Base-by-base conservation (phyloP, 2,888 invertebrate species). In the Lissocephala sabroskyi region DNA sequence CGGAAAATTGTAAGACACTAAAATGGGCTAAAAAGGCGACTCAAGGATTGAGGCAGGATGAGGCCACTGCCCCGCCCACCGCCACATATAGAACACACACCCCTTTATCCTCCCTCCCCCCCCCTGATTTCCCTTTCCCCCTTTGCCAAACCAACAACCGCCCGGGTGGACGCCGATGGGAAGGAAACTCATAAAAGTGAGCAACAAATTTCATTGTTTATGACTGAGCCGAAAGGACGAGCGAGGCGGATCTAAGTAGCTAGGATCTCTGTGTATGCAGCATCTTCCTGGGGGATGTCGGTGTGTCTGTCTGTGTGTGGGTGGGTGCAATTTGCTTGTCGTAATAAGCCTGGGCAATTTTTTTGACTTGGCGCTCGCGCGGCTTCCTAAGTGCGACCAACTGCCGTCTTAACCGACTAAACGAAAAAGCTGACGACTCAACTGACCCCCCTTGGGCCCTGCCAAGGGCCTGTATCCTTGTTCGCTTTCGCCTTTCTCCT, bases 131-230 rank as follows among this genome's bases (percentile, higher is more conserved):
- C n/a, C n/a, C n/a, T n/a, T n/a, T n/a, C n/a, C 29, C n/a, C 29
- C n/a, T 11, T 29, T 29, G 29, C 29, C 29, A 29, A 10, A 29
- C 29, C 11, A n/a, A n/a, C n/a, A n/a, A n/a, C n/a, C n/a, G n/a
- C n/a, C n/a, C 32, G 29, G 30, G 33, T 42, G 49, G n/a, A 46
- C 50, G 55, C 41, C 56, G 59, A 51, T 52, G 53, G 53, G 54
- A 56, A 57, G 62, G 59, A 57, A 64, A 66, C 59, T 68, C 73
- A 73, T 70, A 73, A 70, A 70, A 70, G 65, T 64, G 64, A 70
- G 70, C 64, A 65, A 70, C 70, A 70, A 70, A 73, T 68, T 70
- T 64, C 68, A 73, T 65, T 73, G 62, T 64, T 70, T 70, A 70
- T 62, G 51, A 41, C 47, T 55, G 49, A 33, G 40, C 50, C 39